Evolutionary conservation across 1,140 invertebrate species (phyloP).

Genomic region (Drosophila sproati): DNA sequence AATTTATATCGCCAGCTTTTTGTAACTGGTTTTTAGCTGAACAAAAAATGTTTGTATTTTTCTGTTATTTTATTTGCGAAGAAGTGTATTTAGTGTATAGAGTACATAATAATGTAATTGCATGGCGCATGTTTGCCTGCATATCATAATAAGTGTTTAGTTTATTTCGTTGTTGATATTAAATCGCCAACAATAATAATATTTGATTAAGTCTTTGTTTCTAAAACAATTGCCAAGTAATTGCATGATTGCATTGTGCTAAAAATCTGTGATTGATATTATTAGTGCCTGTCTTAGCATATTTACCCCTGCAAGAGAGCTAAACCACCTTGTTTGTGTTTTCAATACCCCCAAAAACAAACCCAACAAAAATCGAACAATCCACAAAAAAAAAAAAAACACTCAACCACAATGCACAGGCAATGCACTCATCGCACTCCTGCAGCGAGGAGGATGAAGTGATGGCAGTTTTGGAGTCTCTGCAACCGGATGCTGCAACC

Average conservation of each 20-base stretch:
- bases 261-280: constrained; percentile 21
- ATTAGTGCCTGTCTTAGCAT: constrained; percentile 32
- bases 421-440: constrained; percentile 71
- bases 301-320: constrained; percentile 59
- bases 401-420: constrained; percentile 24
- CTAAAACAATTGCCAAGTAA: constrained; percentile 46
- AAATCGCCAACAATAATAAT: constrained; percentile 49
- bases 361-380: constrained; percentile 11
- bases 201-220: constrained; percentile 47
- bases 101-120: constrained; percentile 16
- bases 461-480: constrained; percentile 63
- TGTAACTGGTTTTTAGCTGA: constrained; percentile 53
- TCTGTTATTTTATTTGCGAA: constrained; percentile 12
- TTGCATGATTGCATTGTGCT: constrained; percentile 67
- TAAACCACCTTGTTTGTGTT: constrained; percentile 72
- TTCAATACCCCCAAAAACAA: constrained; percentile 31
- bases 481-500: constrained; percentile 58
- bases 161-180: constrained; percentile 37
- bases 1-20: constrained; percentile 37
- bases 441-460: constrained; percentile 79
- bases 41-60: background rate
- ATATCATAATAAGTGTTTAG: constrained; percentile 34
- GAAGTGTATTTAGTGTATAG: constrained; percentile 13
- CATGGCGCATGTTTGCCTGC: constrained; percentile 53
- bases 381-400: constrained; percentile 9